These are phyloP conservation scores for Bovichtus variegatus DNA, from an alignment of 2,797 vertebrate genomes.

Conservation along the genomic window DNA sequence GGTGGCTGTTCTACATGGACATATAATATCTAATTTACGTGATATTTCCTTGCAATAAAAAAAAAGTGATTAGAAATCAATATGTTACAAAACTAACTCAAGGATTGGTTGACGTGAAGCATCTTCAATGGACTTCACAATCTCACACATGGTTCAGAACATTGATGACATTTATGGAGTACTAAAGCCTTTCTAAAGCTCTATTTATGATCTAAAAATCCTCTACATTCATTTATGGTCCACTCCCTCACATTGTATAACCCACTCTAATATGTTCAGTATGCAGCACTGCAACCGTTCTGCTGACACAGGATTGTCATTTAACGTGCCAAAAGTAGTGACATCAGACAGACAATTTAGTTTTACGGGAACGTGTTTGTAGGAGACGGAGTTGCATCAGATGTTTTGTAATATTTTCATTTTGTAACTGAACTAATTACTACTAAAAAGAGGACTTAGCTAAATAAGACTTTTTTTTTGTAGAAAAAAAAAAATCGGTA, in stretches of 20 bases:
- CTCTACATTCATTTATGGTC: no score
- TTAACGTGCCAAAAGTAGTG: background rate
- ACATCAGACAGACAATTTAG: background rate
- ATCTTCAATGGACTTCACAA: background rate
- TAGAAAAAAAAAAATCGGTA: background rate
- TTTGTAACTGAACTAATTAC: background rate
- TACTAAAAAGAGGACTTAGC: background rate
- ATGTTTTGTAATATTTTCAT: background rate
- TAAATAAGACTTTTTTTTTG: background rate
- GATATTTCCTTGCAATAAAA: background rate
- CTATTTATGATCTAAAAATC: background rate
- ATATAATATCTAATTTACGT: background rate
- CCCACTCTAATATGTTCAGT: background rate
- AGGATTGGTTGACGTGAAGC: background rate
- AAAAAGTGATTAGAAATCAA: background rate
- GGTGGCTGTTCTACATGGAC: background rate
- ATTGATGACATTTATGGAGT: background rate
- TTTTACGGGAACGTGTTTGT: no score
- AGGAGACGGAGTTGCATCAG: background rate
- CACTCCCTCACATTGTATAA: background rate
- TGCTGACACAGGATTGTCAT: background rate
- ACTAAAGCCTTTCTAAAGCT: no score
- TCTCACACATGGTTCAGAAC: background rate
- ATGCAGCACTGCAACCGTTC: background rate
- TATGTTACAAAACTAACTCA: background rate